These are phyloP conservation scores for Sebastiscus albofasciatus DNA, from an alignment of 2,797 vertebrate species.

Conservation along the genomic window DNA sequence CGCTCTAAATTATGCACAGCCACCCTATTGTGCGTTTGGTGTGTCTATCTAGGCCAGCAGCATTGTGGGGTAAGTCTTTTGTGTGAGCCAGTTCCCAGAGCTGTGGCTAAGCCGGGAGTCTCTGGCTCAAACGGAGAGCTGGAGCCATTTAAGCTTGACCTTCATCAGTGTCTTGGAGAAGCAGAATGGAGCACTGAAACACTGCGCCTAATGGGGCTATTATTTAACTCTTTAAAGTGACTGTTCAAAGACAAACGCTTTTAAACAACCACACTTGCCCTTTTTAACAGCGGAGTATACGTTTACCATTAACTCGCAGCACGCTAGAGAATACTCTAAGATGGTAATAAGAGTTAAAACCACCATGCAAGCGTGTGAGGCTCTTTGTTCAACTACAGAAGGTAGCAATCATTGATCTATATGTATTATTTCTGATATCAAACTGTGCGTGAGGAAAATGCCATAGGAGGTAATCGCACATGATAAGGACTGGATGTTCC, in stretches of 20 bases:
- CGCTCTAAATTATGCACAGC: constrained; percentile 63
- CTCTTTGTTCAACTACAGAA: background rate
- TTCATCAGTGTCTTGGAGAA: constrained; percentile 73
- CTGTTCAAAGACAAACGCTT: constrained; percentile 44
- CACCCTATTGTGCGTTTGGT: constrained; percentile 59
- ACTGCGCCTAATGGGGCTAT: constrained; percentile 58
- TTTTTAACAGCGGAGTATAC: constrained; percentile 7
- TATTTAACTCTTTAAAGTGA: constrained; percentile 66
- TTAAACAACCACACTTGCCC: constrained; percentile 6
- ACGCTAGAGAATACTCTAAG: background rate
- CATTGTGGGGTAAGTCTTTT: constrained; percentile 74
- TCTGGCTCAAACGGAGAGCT: constrained; percentile 49
- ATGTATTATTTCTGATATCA: background rate
- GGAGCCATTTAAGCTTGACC: constrained; percentile 76
- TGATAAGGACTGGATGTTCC: constrained; percentile 32
- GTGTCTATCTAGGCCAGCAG: constrained; percentile 69
- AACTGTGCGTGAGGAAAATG: background rate
- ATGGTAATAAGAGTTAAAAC: background rate
- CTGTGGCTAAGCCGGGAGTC: constrained; percentile 64
- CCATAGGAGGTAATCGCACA: background rate
- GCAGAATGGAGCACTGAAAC: constrained; percentile 41
- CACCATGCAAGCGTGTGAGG: background rate
- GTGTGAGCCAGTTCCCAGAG: constrained; percentile 63
- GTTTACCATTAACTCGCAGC: background rate
- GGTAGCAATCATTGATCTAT: background rate